Evolutionary conservation across 2,113 vertebrate genomes (phyloP), one percentile per base, ranked within the genome.

Genomic region (Chaetodon trifascialis): DNA sequence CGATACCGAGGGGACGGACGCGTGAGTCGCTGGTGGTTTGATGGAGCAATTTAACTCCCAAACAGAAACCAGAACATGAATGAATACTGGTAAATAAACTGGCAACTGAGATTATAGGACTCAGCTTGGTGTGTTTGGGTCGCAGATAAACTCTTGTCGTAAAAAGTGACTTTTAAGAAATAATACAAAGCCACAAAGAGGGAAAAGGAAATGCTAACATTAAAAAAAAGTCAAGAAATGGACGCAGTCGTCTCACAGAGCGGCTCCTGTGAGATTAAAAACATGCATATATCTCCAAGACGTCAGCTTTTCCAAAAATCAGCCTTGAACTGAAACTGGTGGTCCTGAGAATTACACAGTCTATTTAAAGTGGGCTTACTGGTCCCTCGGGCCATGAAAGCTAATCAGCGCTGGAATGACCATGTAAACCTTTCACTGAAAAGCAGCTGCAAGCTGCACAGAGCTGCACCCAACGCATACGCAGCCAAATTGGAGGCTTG

Each of bases 261-360:
- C 9, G 30, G 23, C 17, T 19, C n/a, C 47, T 54, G 54, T 14
- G 11, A 63, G 70, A 76, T 66, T 52, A 64, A 65, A 65, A 30
- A 3, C 30, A 30, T 30, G 30, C 21, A 7, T 16, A 59, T 59
- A 80, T 80, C 83, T 80, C 34, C 51, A 80, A 58, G 80, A 66
- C 9, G 16, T 40, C 69, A 67, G 69, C 23, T 60, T 46, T 67
- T 54, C 66, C 51, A 56, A 38, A 65, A 58, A 49, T 72, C 62
- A 2, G 67, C n/a, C 49, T 52, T 38, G 7, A 47, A 67, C 42
- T 67, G n/a, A 80, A 62, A 69, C 25, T 46, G 9, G 73, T 38
- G 55, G 40, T 55, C 44, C 14, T 63, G 55, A 23, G 67, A 73
- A 72, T 83, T 36, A 68, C 1, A 68, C 21, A 19, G 55, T 55